Percentiles rank a stretch among this genome's conserved stretches.
These are phyloP conservation scores for Diorhabda carinulata DNA, from an alignment of 1,140 invertebrate genomes.

Conservation along the genomic window DNA sequence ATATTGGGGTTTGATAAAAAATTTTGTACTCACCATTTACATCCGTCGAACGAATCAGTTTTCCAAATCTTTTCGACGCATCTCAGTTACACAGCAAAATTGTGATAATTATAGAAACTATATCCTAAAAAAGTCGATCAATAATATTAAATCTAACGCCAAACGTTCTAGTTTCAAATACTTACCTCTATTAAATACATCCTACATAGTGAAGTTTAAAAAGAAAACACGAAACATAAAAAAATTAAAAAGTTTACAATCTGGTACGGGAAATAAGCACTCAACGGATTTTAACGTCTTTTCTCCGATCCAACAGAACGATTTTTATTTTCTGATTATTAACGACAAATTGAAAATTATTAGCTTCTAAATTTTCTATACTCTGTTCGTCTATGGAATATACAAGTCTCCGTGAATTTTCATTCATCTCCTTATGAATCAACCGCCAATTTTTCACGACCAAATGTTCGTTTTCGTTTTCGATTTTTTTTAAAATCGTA, in stretches of 20 bases:
- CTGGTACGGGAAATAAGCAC: too few species aligned
- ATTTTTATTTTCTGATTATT: constrained; percentile 1
- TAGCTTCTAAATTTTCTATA: not conserved
- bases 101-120: not conserved
- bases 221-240: too few species aligned
- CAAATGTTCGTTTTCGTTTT: not conserved
- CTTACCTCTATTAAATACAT: too few species aligned
- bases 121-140: not conserved
- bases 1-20: too few species aligned
- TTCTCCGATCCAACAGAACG: too few species aligned
- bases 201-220: too few species aligned
- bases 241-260: too few species aligned
- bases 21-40: too few species aligned
- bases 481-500: constrained; percentile 3
- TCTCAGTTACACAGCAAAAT: not conserved
- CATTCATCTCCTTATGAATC: not conserved
- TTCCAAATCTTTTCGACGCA: not conserved
- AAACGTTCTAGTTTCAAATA: too few species aligned
- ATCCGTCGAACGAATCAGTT: not conserved
- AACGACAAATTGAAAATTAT: constrained; percentile 6
- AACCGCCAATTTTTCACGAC: constrained; percentile 4
- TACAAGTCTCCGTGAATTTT: not conserved
- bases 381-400: constrained; percentile 6
- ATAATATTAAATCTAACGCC: too few species aligned
- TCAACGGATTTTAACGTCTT: too few species aligned